phyloP scores from a whole-genome alignment of 30 jellyfish, hydroid and myxozoan species.

The Aurelia aurita region DNA sequence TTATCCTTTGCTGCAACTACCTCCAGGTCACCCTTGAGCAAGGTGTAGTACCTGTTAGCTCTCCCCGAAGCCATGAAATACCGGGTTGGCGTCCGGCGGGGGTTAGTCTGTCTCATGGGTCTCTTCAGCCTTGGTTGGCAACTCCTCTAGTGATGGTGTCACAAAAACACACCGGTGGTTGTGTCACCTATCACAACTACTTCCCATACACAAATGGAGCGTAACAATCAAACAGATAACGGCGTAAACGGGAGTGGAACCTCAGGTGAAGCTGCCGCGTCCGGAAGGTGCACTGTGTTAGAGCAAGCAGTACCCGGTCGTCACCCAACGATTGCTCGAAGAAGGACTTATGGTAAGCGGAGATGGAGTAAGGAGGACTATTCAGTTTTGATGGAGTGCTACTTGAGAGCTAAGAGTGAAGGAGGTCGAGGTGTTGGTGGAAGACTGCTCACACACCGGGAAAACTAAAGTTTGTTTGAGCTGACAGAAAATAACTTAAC shows the following conservation, averaged over 20 bases:
- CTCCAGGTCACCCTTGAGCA: too few relatives aligned
- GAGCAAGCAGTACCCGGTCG: slow-evolving; percentile 26
- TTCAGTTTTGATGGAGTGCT: slow-evolving; percentile 21
- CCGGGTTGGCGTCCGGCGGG: too few relatives aligned
- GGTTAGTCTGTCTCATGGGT: too few relatives aligned
- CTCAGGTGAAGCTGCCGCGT: slow-evolving; percentile 36
- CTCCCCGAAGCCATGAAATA: too few relatives aligned
- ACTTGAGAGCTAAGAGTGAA: slow-evolving; percentile 25
- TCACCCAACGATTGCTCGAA: slow-evolving; percentile 23
- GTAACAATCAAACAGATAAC: slow-evolving; percentile 26
- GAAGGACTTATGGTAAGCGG: slow-evolving; percentile 16
- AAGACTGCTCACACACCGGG: slow-evolving; percentile 9
- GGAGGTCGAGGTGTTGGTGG: slow-evolving; percentile 28
- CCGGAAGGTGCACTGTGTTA: slow-evolving; percentile 23
- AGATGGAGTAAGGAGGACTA: slow-evolving; percentile 19
- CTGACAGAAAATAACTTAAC: too few relatives aligned
- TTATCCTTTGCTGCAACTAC: too few relatives aligned
- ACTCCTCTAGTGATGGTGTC: too few relatives aligned
- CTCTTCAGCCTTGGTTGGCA: too few relatives aligned
- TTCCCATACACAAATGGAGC: slow-evolving; percentile 7
- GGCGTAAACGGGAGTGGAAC: background rate
- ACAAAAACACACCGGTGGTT: too few relatives aligned
- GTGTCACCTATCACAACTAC: slow-evolving; percentile 5
- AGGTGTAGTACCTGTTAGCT: too few relatives aligned
- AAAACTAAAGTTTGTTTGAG: background rate